Percentiles rank a stretch among this genome's conserved stretches.
Conservation (phyloP, 1,140 invertebrate genomes). For the Sycophila sp. region DNA sequence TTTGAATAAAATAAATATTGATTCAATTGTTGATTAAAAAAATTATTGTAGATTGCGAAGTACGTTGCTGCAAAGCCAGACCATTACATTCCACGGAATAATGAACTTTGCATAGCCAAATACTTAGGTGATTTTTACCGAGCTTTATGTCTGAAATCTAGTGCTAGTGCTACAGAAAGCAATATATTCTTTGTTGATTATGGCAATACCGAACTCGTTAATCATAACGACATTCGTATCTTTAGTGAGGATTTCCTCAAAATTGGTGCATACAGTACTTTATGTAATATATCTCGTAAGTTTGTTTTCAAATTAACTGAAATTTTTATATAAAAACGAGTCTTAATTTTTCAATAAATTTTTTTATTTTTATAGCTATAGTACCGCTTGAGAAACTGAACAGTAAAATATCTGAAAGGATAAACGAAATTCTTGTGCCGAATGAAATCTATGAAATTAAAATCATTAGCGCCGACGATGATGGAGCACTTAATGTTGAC, state of each 20-base stretch:
- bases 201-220: slow-evolving; percentile 51
- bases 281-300: slow-evolving; percentile 53
- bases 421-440: slow-evolving; percentile 35
- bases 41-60: slow-evolving; percentile 52
- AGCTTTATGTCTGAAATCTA: slow-evolving; percentile 45
- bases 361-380: slow-evolving; percentile 44
- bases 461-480: slow-evolving; percentile 37
- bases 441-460: slow-evolving; percentile 38
- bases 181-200: slow-evolving; percentile 55
- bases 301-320: background rate
- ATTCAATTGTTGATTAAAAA: slow-evolving; percentile 14
- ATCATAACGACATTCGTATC: slow-evolving; percentile 53
- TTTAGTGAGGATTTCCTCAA: slow-evolving; percentile 55
- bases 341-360: slow-evolving; percentile 7
- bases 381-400: slow-evolving; percentile 37
- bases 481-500: slow-evolving; percentile 43
- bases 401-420: slow-evolving; percentile 23
- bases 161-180: slow-evolving; percentile 16
- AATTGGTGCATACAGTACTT: slow-evolving; percentile 40
- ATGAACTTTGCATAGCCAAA: slow-evolving; percentile 57
- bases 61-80: slow-evolving; percentile 43
- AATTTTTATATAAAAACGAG: background rate
- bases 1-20: background rate
- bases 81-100: slow-evolving; percentile 55
- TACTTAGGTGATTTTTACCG: slow-evolving; percentile 52